phyloP scores from a whole-genome alignment of 2,888 invertebrate species.

The Achlya flavicornis region DNA sequence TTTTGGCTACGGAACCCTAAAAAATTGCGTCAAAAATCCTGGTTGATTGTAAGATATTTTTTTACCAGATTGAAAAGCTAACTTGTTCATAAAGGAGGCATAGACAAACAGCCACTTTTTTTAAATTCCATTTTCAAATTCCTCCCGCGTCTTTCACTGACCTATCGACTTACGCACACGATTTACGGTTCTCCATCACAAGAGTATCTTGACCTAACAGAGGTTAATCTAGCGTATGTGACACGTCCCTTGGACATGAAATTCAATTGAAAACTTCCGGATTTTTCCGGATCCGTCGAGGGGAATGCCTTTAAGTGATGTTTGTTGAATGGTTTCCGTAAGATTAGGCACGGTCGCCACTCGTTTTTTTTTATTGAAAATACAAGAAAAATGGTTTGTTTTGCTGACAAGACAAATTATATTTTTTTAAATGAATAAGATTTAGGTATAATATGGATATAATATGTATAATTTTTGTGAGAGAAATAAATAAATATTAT shows the following conservation, averaged over 20 bases:
- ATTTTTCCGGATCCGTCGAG: slow-evolving; percentile 46
- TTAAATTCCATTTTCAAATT: slow-evolving; percentile 7
- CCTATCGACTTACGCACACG: slow-evolving; percentile 57
- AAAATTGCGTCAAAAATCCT: too few species aligned
- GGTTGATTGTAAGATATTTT: too few species aligned
- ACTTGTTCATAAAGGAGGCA: too few species aligned
- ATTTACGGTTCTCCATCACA: slow-evolving; percentile 54
- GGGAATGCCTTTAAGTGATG: slow-evolving; percentile 67
- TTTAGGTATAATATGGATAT: too few species aligned
- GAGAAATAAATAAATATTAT: too few species aligned
- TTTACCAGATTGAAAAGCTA: too few species aligned
- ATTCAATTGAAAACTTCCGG: slow-evolving; percentile 76
- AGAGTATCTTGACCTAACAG: slow-evolving; percentile 45
- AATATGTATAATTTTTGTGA: too few species aligned
- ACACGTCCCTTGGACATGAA: slow-evolving; percentile 62
- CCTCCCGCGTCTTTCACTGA: slow-evolving; percentile 1
- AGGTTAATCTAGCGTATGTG: slow-evolving; percentile 72
- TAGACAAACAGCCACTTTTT: neutral
- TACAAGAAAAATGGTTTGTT: too few species aligned
- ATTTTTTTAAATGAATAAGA: too few species aligned
- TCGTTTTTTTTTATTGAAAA: too few species aligned
- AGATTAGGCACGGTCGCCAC: slow-evolving; percentile 55
- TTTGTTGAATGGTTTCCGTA: slow-evolving; percentile 67
- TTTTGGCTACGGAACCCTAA: too few species aligned
- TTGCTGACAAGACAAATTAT: too few species aligned